Evolutionary conservation across 2,888 invertebrate genomes (phyloP).

Genomic region (Vannuccia rotundouncinata): DNA sequence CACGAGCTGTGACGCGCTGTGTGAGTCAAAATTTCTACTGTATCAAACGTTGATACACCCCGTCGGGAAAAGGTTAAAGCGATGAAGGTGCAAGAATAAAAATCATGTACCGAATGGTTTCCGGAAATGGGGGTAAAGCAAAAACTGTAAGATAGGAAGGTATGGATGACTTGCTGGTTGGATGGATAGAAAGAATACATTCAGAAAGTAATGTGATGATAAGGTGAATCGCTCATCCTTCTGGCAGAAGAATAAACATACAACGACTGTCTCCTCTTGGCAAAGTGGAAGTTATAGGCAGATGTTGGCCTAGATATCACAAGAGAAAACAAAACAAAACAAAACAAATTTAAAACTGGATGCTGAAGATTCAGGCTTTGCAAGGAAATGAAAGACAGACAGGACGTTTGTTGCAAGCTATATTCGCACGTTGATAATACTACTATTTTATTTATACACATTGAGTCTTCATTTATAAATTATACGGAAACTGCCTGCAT

Average conservation of each 20-base stretch:
- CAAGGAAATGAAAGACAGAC: not conserved
- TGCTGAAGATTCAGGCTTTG: not conserved
- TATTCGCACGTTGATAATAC: not conserved
- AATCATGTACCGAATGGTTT: not conserved
- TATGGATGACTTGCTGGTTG: no score
- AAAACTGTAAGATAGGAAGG: not conserved
- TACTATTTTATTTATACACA: not conserved
- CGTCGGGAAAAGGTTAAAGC: no score
- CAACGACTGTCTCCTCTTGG: not conserved
- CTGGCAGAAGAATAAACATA: not conserved
- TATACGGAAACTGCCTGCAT: no score
- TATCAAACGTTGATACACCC: no score
- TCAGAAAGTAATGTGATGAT: not conserved
- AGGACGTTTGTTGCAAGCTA: not conserved
- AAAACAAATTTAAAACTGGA: not conserved
- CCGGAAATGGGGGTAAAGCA: not conserved
- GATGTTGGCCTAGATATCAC: not conserved
- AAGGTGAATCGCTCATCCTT: not conserved
- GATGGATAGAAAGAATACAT: not conserved
- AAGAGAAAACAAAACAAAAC: not conserved
- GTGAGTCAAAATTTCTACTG: no score
- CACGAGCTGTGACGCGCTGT: no score
- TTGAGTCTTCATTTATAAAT: not conserved
- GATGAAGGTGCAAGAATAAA: no score
- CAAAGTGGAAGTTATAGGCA: not conserved